phyloP scores from a whole-genome alignment of 1,140 invertebrate genomes.

The Neuroterus valhalla region DNA sequence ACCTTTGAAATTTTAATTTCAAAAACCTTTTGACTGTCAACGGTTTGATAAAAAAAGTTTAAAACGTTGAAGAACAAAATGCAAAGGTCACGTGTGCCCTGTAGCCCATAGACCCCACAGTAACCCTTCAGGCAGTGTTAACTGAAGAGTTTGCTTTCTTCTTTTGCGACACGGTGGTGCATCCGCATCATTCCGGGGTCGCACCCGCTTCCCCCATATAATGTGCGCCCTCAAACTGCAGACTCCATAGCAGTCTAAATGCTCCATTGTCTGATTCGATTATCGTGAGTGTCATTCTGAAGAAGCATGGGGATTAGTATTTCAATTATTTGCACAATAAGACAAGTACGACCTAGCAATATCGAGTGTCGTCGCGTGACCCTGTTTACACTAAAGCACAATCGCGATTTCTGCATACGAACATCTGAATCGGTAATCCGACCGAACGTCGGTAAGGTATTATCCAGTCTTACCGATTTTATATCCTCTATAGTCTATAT shows the following conservation, averaged over 20 bases:
- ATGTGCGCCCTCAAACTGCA: constrained; percentile 13
- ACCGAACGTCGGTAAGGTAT: constrained; percentile 60
- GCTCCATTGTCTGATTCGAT: constrained; percentile 64
- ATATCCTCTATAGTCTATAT: neutral
- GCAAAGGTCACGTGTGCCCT: constrained; percentile 71
- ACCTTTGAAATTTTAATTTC: too few relatives aligned
- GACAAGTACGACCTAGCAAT: constrained; percentile 52
- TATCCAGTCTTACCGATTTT: constrained; percentile 59
- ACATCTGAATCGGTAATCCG: constrained; percentile 54
- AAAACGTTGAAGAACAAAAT: constrained; percentile 37
- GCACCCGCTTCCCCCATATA: constrained; percentile 55
- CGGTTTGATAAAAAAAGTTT: constrained; percentile 45
- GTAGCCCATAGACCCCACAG: constrained; percentile 35
- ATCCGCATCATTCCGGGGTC: constrained; percentile 59
- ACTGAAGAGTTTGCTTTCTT: constrained; percentile 55
- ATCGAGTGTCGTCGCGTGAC: constrained; percentile 70
- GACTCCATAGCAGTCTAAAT: constrained; percentile 37
- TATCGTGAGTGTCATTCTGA: constrained; percentile 65
- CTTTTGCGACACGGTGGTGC: constrained; percentile 47
- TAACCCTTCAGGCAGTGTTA: constrained; percentile 22
- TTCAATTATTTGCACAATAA: constrained; percentile 74
- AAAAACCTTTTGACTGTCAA: constrained; percentile 32
- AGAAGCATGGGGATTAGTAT: constrained; percentile 68
- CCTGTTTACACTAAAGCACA: constrained; percentile 63
- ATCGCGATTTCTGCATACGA: constrained; percentile 40